These are phyloP conservation scores for Myathropa florea DNA, from an alignment of 2,888 invertebrate species.

Conservation along the genomic window DNA sequence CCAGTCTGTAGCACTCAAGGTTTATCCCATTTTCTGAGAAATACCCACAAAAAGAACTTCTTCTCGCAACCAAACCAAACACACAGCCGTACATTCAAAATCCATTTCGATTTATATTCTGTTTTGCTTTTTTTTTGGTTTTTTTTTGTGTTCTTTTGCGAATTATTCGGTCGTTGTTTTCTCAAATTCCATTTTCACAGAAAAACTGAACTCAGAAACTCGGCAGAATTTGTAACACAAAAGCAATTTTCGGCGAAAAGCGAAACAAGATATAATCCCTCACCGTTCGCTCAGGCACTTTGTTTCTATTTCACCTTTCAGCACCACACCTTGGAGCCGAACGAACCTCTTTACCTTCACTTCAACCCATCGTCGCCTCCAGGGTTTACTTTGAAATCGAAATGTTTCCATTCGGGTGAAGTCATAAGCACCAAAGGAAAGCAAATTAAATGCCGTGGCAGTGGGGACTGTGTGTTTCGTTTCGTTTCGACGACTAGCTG, in stretches of 20 bases:
- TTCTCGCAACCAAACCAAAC: background rate
- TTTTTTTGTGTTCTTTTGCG: background rate
- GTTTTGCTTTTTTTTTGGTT: background rate
- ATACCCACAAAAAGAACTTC: background rate
- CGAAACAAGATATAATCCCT: conserved; percentile 21
- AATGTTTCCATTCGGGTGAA: conserved; percentile 27
- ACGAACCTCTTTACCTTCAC: background rate
- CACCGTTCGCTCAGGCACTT: background rate
- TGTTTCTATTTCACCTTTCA: background rate
- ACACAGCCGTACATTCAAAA: background rate
- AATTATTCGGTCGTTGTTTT: background rate
- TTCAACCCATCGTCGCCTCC: background rate
- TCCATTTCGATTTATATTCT: background rate
- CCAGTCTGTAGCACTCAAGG: background rate
- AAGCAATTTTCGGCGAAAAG: conserved; percentile 40
- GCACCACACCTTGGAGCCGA: background rate
- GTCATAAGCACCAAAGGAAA: background rate
- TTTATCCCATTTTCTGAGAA: background rate
- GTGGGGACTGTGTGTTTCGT: too few species aligned
- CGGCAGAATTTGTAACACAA: conserved; percentile 23
- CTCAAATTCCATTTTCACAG: conserved; percentile 1
- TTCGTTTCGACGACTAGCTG: too few species aligned
- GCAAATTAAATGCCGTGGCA: background rate
- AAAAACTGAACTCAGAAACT: conserved; percentile 10
- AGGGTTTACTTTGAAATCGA: conserved; percentile 30